These are phyloP conservation scores for Parascotia fuliginaria DNA, from an alignment of 2,888 invertebrate species.

Conservation along the genomic window DNA sequence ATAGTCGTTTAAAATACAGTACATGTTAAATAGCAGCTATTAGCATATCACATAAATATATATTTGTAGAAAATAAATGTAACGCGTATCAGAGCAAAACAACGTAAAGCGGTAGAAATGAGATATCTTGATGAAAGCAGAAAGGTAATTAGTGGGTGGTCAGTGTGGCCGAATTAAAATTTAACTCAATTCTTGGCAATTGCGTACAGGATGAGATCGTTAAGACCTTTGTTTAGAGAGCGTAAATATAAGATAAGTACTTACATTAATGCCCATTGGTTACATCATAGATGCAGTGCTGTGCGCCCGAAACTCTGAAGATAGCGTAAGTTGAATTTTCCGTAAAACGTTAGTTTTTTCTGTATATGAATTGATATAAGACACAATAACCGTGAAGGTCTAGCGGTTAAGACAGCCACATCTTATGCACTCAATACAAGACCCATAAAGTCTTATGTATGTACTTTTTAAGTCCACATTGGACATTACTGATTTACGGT, in stretches of 20 bases:
- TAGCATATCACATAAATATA: background rate
- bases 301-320: background rate
- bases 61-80: slow-evolving; percentile 2
- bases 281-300: background rate
- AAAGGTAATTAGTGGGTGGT: slow-evolving; percentile 40
- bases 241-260: slow-evolving; percentile 45
- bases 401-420: too few species aligned
- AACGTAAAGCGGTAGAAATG: slow-evolving; percentile 48
- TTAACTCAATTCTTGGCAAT: slow-evolving; percentile 30
- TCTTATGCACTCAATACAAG: too few species aligned
- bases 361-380: too few species aligned
- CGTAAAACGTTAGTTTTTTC: too few species aligned
- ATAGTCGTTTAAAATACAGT: background rate
- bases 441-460: too few species aligned
- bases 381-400: too few species aligned
- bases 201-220: slow-evolving; percentile 30
- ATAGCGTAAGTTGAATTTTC: background rate
- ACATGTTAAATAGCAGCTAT: background rate
- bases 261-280: background rate
- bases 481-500: too few species aligned
- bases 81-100: slow-evolving; percentile 45
- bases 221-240: slow-evolving; percentile 48
- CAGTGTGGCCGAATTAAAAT: slow-evolving; percentile 34
- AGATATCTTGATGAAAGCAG: slow-evolving; percentile 47
- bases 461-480: too few species aligned